Conservation (phyloP, 2,888 invertebrate species). For the Pogonocherus hispidulus region DNA sequence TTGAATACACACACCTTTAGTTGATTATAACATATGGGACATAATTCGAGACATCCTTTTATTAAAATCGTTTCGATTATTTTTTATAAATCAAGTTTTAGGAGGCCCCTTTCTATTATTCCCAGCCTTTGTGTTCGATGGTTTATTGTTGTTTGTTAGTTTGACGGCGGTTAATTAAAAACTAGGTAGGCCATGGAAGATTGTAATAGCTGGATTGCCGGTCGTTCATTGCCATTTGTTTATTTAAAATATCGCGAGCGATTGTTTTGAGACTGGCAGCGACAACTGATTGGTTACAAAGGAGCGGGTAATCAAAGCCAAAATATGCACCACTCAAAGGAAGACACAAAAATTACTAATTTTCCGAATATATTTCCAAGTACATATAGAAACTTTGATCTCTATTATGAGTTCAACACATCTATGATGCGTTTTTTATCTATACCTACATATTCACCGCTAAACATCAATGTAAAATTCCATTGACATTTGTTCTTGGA, state of each 20-base stretch:
- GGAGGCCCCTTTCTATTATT: slow-evolving; percentile 12
- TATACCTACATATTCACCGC: too few species aligned
- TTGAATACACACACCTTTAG: slow-evolving; percentile 31
- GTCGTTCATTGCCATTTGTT: not conserved
- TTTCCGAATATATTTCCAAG: too few species aligned
- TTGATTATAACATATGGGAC: slow-evolving; percentile 62
- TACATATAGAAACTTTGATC: too few species aligned
- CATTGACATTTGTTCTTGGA: too few species aligned
- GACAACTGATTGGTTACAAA: too few species aligned
- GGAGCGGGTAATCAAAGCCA: too few species aligned
- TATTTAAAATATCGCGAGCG: not conserved
- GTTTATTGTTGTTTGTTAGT: slow-evolving; percentile 18
- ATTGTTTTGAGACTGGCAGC: not conserved
- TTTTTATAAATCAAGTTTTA: slow-evolving; percentile 26
- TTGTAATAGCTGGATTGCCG: not conserved
- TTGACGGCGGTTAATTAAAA: slow-evolving; percentile 17
- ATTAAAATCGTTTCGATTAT: slow-evolving; percentile 45
- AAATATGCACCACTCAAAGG: too few species aligned
- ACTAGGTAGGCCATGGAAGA: not conserved
- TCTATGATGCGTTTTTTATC: too few species aligned
- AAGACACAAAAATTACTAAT: too few species aligned
- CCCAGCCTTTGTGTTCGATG: not conserved
- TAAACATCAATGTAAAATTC: too few species aligned
- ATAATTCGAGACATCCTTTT: slow-evolving; percentile 61
- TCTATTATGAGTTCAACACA: too few species aligned